Percentiles rank a stretch among this genome's conserved stretches.
These are phyloP conservation scores for Pristionchus japonicus DNA, from an alignment of 2,888 invertebrate species.

Conservation along the genomic window DNA sequence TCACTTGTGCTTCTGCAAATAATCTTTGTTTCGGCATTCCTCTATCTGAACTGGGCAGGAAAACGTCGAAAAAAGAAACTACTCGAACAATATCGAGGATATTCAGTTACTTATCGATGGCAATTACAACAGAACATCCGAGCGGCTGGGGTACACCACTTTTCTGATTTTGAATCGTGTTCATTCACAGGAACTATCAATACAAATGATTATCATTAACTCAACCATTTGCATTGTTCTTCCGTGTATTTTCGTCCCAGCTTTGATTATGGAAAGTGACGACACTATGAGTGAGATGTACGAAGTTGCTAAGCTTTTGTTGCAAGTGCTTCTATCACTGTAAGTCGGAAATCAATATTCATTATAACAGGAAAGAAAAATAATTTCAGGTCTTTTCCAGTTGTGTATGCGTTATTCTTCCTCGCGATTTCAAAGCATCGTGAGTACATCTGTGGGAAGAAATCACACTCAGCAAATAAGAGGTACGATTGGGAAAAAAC, in stretches of 20 bases:
- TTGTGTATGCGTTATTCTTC: background rate
- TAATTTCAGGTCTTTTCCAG: background rate
- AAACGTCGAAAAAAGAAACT: background rate
- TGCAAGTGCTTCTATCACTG: background rate
- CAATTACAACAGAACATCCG: background rate
- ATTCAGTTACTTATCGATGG: conserved; percentile 23
- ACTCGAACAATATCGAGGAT: background rate
- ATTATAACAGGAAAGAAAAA: no score
- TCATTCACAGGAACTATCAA: background rate
- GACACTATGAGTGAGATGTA: background rate
- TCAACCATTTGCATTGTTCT: background rate
- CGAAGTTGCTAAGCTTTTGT: background rate
- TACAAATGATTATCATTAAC: background rate
- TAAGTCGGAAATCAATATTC: no score
- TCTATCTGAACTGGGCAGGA: background rate
- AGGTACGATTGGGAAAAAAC: background rate
- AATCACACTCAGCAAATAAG: background rate
- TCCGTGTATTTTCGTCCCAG: background rate
- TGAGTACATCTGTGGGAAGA: background rate
- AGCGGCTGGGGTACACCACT: background rate
- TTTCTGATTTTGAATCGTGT: background rate
- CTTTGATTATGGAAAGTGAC: background rate
- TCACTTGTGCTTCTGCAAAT: background rate
- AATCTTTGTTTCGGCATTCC: background rate
- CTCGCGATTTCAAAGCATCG: background rate